Evolutionary conservation across 2,888 invertebrate species (phyloP), one percentile per base, ranked within the genome.

Genomic region (Sarcophaga variegata): DNA sequence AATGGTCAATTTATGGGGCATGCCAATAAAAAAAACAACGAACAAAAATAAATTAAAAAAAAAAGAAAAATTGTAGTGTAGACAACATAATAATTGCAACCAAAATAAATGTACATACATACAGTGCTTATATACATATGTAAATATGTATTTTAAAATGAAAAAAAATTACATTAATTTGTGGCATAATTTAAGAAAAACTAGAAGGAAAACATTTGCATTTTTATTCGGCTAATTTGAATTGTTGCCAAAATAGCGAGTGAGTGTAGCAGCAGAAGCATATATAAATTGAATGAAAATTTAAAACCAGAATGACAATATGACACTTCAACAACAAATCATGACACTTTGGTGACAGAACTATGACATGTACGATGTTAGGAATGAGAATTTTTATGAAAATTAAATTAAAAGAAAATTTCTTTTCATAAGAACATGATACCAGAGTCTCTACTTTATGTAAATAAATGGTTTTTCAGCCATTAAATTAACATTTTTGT

Each of bases 261-360:
- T 14, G 17, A 12, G 5, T 54, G 17, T 1, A 74, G 22, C 64
- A 74, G 49, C 62, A 66, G 11, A 85, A 79, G 22, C 22, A 22
- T 22, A 22, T 22, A 22, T 4, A 22, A 74, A 70, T n/a, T 49
- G 74, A 12, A n/a, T 62, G 17, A 78, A 81, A 69, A 49, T 76
- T 37, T 45, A 63, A 25, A 76, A 60, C 25, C 37, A 59, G 75
- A 67, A 25, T 69, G 66, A 76, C 86, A 71, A 70, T 49, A 47
- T 81, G 87, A 87, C 87, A 87, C 81, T 79, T 81, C 62, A 87
- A 87, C 87, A 83, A 87, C 83, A 81, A 81, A 83, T 87, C 83
- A 81, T 87, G 87, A 84, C 83, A 84, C 81, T 76, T 83, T 67
- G 75, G 78, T 79, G 87, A 84, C 87, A 87, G 67, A n/a, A 59